Base-by-base conservation (phyloP, 2,888 invertebrate species). In the Sinopyrophorus schimmeli region DNA sequence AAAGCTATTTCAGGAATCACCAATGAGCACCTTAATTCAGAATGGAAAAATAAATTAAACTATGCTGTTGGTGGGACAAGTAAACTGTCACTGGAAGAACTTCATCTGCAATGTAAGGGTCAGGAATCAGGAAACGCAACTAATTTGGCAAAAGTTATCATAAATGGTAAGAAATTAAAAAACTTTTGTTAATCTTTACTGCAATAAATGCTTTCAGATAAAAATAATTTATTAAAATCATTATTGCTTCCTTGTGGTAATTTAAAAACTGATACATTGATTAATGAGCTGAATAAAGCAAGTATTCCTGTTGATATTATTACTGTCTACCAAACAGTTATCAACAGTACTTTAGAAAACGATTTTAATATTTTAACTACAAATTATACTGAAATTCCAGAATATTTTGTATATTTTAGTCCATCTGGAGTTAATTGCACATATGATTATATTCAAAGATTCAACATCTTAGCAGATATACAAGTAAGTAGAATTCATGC, bases 201-300 rank as follows among this genome's bases (percentile, higher is more conserved):
- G n/a, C n/a, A n/a, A 15, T 20, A 27, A 32, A 49, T 44, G 28
- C 44, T 66, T 66, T 49, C 55, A 66, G 77, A 74, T 1, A 70
- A 73, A 31, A 46, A 30, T 3, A 59, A 67, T 15, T 67, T 65
- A 23, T 55, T 26, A 1, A 66, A 73, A 60, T 78, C 78, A 2
- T 73, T 81, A 41, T 58, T 81, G 26, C 73, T 78, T 66, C 81
- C 81, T 0, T 80, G 79, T 67, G 79, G 80, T 3, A 80, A 79
- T 65, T 65, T 81, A 38, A 77, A 76, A 38, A 75, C 74, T 10
- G 80, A 80, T 51, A 74, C 75, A 2, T 61, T 81, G 24, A 72
- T 74, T 38, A 61, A 69, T 6, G 74, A 74, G 49, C 64, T 80
- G 26, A 57, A 58, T 3, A 71, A 72, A 18, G 68, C 67, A 27